These are phyloP conservation scores for Drosophila triauraria DNA, from an alignment of 1,140 invertebrate species.

Conservation along the genomic window DNA sequence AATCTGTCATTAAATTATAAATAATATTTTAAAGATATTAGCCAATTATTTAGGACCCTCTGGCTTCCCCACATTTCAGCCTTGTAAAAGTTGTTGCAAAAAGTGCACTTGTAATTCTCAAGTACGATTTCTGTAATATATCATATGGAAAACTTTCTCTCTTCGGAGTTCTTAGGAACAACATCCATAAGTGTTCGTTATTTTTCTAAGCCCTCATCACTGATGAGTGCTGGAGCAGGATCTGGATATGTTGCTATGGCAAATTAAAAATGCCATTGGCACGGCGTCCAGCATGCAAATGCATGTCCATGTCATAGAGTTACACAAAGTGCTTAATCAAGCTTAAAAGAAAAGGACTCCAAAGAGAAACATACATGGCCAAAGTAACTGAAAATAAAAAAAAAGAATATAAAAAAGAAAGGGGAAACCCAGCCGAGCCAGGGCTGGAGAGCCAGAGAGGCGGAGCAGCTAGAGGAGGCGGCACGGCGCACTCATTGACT, in stretches of 20 bases:
- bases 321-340: conserved; percentile 83
- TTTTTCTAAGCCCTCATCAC: conserved; percentile 11
- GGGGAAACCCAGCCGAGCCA: conserved; percentile 17
- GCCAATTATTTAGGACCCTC: no score
- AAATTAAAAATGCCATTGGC: conserved; percentile 81
- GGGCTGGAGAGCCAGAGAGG: background rate
- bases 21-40: background rate
- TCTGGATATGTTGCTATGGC: conserved; percentile 41
- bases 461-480: background rate
- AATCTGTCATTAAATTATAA: background rate
- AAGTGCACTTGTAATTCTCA: no score
- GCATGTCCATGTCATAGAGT: conserved; percentile 78
- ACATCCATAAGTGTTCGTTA: no score
- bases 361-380: conserved; percentile 53
- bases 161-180: no score
- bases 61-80: no score
- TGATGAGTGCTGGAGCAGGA: conserved; percentile 14
- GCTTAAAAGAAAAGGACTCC: conserved; percentile 79
- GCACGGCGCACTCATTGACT: conserved; percentile 57
- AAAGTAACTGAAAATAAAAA: conserved; percentile 29
- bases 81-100: no score
- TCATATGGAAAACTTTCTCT: no score
- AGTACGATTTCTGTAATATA: background rate
- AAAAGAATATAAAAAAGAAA: conserved; percentile 13
- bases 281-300: conserved; percentile 47